phyloP scores from a whole-genome alignment of 2,888 invertebrate genomes.

The Chirona hameri region DNA sequence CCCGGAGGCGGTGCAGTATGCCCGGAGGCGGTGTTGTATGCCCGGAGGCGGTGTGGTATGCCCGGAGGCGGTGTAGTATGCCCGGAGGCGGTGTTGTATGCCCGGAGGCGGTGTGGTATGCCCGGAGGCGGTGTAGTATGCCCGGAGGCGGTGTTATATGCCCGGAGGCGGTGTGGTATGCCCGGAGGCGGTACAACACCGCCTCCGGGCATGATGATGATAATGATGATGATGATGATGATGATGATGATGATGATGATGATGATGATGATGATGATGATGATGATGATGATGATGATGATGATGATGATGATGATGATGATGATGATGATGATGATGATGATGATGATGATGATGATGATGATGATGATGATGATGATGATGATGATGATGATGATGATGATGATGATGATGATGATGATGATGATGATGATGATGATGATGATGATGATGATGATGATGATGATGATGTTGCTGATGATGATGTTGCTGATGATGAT shows the following conservation, averaged over 20 bases:
- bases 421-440: conserved; percentile 22
- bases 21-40: too few relatives aligned
- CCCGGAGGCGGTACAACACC: too few relatives aligned
- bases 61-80: too few relatives aligned
- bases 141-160: too few relatives aligned
- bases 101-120: too few relatives aligned
- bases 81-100: too few relatives aligned
- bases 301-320: conserved; percentile 22
- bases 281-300: conserved; percentile 22
- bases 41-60: too few relatives aligned
- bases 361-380: conserved; percentile 22
- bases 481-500: too few relatives aligned
- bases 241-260: conserved; percentile 22
- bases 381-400: conserved; percentile 22
- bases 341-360: conserved; percentile 22
- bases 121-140: too few relatives aligned
- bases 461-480: too few relatives aligned
- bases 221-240: conserved; percentile 22
- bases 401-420: conserved; percentile 22
- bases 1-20: too few relatives aligned
- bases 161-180: too few relatives aligned
- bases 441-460: conserved; percentile 22
- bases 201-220: background rate
- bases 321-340: conserved; percentile 22
- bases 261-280: conserved; percentile 22